Percentiles rank a stretch among this genome's conserved stretches.
These are phyloP conservation scores for Carcharodon carcharias DNA, from an alignment of 2,797 vertebrate species.

Conservation along the genomic window DNA sequence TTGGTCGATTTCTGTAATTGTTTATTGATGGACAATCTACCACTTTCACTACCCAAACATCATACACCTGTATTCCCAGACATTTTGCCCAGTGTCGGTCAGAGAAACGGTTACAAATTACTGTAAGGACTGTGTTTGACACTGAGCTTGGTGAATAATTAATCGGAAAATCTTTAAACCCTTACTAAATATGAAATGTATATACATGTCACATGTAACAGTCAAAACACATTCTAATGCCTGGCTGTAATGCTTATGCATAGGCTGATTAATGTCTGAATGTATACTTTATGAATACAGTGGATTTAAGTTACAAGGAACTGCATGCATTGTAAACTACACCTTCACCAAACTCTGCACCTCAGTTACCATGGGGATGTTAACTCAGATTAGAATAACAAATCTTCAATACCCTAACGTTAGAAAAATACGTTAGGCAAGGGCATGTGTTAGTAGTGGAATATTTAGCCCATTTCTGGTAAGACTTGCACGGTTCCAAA, in stretches of 20 bases:
- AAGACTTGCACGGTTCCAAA: neutral
- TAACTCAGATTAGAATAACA: neutral
- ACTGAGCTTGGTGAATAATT: neutral
- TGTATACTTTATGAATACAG: neutral
- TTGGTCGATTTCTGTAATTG: neutral
- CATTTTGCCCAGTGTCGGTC: slow-evolving; percentile 37
- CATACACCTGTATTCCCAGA: neutral
- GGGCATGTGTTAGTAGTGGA: neutral
- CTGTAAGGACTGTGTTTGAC: slow-evolving; percentile 5
- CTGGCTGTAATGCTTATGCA: neutral
- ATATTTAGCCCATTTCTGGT: neutral
- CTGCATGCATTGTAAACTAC: neutral
- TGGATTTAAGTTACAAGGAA: slow-evolving; percentile 8
- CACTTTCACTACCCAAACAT: neutral
- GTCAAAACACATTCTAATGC: slow-evolving; percentile 28
- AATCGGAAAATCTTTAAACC: neutral
- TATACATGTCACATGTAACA: neutral
- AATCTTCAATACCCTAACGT: neutral
- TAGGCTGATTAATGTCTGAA: slow-evolving; percentile 24
- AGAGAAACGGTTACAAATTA: neutral
- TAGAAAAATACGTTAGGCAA: neutral
- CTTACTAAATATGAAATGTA: neutral
- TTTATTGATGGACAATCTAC: neutral
- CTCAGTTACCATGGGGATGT: slow-evolving; percentile 5
- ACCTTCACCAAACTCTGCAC: neutral